Evolutionary conservation across 2,888 invertebrate genomes (phyloP).

Genomic region (Tenthredo livida): DNA sequence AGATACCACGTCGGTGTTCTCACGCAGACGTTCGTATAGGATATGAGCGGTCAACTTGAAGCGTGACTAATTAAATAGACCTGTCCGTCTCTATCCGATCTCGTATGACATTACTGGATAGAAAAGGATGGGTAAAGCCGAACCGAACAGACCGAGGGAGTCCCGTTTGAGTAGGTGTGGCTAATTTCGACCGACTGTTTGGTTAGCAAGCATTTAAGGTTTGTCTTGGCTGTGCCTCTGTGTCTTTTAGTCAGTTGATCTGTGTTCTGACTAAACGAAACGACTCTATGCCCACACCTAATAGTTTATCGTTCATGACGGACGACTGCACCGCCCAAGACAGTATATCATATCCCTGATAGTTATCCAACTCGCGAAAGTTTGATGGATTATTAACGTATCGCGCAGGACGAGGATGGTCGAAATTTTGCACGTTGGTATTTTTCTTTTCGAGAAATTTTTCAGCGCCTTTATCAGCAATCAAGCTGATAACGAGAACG

Average conservation of each 20-base stretch:
- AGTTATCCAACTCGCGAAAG: neutral
- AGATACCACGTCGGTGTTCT: no score
- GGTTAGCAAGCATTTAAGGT: constrained; percentile 78
- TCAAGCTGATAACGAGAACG: neutral
- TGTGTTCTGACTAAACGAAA: constrained; percentile 77
- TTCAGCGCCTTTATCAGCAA: neutral
- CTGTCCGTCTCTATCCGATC: neutral
- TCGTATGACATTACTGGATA: neutral
- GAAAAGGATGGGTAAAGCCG: neutral
- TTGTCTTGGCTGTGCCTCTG: constrained; percentile 77
- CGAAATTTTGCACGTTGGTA: no score
- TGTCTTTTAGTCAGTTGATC: constrained; percentile 78
- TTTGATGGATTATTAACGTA: neutral
- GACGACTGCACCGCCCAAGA: neutral
- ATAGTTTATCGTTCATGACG: constrained; percentile 40
- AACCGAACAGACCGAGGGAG: neutral
- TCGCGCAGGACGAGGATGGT: neutral
- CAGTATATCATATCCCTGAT: neutral
- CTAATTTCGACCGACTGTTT: constrained; percentile 77
- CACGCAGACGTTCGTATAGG: neutral
- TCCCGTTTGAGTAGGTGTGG: constrained; percentile 59
- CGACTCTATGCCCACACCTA: constrained; percentile 57
- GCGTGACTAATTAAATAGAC: constrained; percentile 22
- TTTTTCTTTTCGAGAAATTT: no score
- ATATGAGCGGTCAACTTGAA: neutral